phyloP scores from a whole-genome alignment of 2,113 vertebrate species.

The Cheirogaleus medius region DNA sequence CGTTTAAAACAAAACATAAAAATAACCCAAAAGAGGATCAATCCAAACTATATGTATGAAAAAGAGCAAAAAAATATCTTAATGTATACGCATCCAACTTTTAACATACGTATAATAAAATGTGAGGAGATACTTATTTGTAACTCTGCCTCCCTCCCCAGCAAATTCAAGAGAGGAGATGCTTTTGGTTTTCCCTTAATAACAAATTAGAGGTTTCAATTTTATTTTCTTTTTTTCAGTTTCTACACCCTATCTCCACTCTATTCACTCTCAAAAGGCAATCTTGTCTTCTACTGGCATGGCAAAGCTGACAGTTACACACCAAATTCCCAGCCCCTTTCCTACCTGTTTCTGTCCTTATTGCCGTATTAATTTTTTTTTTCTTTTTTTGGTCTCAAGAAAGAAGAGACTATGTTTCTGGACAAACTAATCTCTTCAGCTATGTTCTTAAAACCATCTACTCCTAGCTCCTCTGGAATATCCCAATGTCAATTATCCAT shows the following conservation, averaged over 20 bases:
- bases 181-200: neutral
- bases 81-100: neutral
- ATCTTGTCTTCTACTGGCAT: neutral
- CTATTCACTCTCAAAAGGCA: neutral
- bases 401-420: neutral
- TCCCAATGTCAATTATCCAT: neutral
- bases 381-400: neutral
- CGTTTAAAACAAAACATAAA: conserved; percentile 15
- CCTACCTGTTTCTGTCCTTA: neutral
- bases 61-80: neutral
- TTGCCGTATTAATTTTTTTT: neutral
- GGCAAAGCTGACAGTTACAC: neutral
- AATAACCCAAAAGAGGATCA: neutral
- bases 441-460: neutral
- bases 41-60: neutral
- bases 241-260: neutral
- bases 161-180: neutral
- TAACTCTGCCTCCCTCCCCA: neutral
- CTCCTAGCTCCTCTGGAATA: neutral
- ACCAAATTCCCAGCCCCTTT: neutral
- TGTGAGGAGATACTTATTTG: neutral
- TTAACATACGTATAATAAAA: neutral
- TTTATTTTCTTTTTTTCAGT: neutral
- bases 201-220: neutral
- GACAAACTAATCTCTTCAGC: neutral